These are phyloP conservation scores for Sesamia nonagrioides DNA, from an alignment of 1,140 invertebrate genomes.

Conservation along the genomic window DNA sequence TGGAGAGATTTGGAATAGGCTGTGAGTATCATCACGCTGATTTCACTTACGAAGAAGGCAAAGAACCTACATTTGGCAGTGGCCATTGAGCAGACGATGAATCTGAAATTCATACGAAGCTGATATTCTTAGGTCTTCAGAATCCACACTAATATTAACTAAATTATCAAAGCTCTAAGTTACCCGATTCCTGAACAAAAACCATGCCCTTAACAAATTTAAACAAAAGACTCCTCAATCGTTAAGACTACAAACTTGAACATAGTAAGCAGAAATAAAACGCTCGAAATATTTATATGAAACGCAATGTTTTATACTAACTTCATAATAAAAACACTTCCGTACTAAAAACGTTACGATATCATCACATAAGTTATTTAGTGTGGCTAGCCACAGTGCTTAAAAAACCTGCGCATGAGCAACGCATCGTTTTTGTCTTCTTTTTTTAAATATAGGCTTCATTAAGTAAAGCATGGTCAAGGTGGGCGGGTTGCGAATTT, in stretches of 20 bases:
- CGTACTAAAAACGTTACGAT: slow-evolving; percentile 67
- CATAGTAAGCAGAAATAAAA: not conserved
- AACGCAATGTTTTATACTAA: slow-evolving; percentile 32
- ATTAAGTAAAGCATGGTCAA: slow-evolving; percentile 54
- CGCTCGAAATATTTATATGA: slow-evolving; percentile 20
- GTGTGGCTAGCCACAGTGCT: slow-evolving; percentile 52
- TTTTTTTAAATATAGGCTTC: slow-evolving; percentile 52
- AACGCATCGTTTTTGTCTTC: slow-evolving; percentile 51
- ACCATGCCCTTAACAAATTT: not conserved
- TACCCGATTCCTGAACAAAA: not conserved
- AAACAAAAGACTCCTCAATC: slow-evolving; percentile 6
- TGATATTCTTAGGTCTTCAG: not conserved
- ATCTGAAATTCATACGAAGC: not conserved
- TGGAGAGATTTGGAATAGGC: slow-evolving; percentile 10
- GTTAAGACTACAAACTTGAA: not conserved
- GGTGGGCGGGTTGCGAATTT: slow-evolving; percentile 27
- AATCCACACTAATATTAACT: too few species aligned
- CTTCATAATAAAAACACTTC: slow-evolving; percentile 60
- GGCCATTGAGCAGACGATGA: not conserved
- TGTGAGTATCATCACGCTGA: slow-evolving; percentile 7
- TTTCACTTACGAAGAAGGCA: not conserved
- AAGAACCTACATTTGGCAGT: not conserved
- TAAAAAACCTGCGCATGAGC: slow-evolving; percentile 8
- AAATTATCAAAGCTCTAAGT: not conserved
- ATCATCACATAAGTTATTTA: slow-evolving; percentile 63